Conservation (phyloP, 1,140 invertebrate genomes). For the Cotesia typhae region DNA sequence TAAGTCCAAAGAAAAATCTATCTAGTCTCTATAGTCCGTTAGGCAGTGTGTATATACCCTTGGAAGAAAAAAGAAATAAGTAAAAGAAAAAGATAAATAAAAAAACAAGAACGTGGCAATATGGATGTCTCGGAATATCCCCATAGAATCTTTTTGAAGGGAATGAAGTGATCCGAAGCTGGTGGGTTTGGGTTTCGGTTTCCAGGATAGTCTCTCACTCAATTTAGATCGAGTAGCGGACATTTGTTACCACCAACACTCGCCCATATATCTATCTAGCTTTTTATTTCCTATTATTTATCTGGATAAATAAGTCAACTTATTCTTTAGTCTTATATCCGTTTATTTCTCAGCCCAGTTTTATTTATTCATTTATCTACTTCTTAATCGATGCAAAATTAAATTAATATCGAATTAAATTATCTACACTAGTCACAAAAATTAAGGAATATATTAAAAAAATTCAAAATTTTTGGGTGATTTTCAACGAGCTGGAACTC, state of each 20-base stretch:
- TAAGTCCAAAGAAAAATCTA: conserved; percentile 65
- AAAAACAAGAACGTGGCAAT: conserved; percentile 53
- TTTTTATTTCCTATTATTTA: conserved; percentile 65
- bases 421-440: no score
- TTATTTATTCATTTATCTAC: no score
- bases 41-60: background rate
- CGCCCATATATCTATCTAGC: conserved; percentile 34
- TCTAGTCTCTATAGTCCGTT: conserved; percentile 38
- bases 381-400: no score
- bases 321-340: background rate
- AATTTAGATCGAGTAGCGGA: conserved; percentile 66
- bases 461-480: no score
- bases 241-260: conserved; percentile 52
- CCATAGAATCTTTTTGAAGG: conserved; percentile 10
- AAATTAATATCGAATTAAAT: no score
- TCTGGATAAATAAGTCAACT: conserved; percentile 62
- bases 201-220: conserved; percentile 52
- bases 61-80: conserved; percentile 38
- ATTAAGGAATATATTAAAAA: no score
- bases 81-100: conserved; percentile 34
- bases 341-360: background rate
- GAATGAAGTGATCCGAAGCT: conserved; percentile 13
- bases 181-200: conserved; percentile 30
- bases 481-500: no score
- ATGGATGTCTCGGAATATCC: conserved; percentile 51